Base-by-base conservation (phyloP, 2,113 vertebrate genomes). In the Myodes glareolus region DNA sequence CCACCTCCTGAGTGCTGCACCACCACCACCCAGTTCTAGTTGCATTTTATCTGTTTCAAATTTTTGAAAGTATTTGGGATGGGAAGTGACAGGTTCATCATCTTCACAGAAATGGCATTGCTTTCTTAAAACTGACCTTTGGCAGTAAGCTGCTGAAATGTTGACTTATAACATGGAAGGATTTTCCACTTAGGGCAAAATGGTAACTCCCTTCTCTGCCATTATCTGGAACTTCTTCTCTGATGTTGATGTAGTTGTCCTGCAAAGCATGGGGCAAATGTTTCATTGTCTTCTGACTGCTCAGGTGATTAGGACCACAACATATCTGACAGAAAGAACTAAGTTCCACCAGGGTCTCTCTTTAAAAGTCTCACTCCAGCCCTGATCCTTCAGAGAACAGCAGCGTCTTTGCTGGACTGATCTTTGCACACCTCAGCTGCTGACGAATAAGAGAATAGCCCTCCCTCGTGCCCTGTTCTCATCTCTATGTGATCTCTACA, bases 121-220 rank as follows among this genome's bases (percentile, higher is more conserved):
- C 16, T 50, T 19, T 87, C 39, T 77, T 31, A 92, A 61, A 75
- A 94, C 96, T 97, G 98, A 99, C 99, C 98, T 98, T 99, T 87
- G 99, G 99, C 75, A 99, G 92, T 27, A 99, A 97, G 76, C 97
- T 97, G 31, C 91, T 97, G 95, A 99, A 99, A 97, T 98, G 97
- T 17, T 98, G 98, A 36, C 76, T 75, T 97, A 99, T 55, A 58
- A 97, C 97, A 88, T 98, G 97, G 42, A 99, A 99, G 10, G 99
- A 98, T 88, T 98, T 98, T 93, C 99, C 99, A 95, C 45, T 98
- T 97, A 99, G 97, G 50, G 98, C 99, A 98, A 99, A 99, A 97
- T 99, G 98, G 81, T 98, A 99, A 87, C 89, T 97, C 91, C 75
- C 92, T 23, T 97, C 95, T 94, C 52, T 96, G 72, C 68, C 7